Percentiles rank a stretch among this genome's conserved stretches.
Conservation (phyloP, 2,797 vertebrate species). For the Cyprinodon diabolis region DNA sequence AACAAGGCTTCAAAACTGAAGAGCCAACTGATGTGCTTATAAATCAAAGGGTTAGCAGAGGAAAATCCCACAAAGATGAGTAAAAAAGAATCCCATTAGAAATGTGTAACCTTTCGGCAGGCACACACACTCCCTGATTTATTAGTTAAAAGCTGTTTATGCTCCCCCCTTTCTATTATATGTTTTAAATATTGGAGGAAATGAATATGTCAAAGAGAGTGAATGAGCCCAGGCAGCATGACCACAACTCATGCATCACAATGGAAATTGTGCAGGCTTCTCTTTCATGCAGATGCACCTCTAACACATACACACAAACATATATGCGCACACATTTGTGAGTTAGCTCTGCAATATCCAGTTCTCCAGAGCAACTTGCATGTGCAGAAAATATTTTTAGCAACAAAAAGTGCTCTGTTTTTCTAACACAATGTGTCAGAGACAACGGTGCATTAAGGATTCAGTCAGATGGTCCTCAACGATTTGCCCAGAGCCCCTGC, state of each 20-base stretch:
- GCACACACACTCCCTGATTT: constrained; percentile 49
- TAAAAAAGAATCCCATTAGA: constrained; percentile 60
- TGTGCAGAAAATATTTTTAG: constrained; percentile 73
- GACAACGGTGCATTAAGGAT: constrained; percentile 57
- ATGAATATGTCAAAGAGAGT: constrained; percentile 53
- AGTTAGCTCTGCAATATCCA: constrained; percentile 34
- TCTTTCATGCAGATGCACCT: constrained; percentile 33
- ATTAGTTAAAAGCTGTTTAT: constrained; percentile 45
- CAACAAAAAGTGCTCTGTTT: constrained; percentile 28
- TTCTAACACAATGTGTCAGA: constrained; percentile 59
- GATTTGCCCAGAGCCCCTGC: constrained; percentile 64
- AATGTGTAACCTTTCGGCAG: constrained; percentile 61
- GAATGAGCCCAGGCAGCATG: constrained; percentile 52
- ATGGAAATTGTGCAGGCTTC: constrained; percentile 40
- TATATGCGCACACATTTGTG: constrained; percentile 3
- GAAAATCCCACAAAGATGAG: constrained; percentile 49
- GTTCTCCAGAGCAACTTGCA: constrained; percentile 43
- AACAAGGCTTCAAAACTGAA: constrained; percentile 61
- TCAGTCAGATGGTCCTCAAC: constrained; percentile 72
- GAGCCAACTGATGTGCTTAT: constrained; percentile 57
- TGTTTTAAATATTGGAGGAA: constrained; percentile 56
- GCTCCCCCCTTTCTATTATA: constrained; percentile 48
- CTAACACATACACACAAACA: constrained; percentile 23
- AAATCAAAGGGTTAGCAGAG: constrained; percentile 58
- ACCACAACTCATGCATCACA: constrained; percentile 56